phyloP scores from a whole-genome alignment of 2,797 vertebrate species.

The Strix occidentalis region DNA sequence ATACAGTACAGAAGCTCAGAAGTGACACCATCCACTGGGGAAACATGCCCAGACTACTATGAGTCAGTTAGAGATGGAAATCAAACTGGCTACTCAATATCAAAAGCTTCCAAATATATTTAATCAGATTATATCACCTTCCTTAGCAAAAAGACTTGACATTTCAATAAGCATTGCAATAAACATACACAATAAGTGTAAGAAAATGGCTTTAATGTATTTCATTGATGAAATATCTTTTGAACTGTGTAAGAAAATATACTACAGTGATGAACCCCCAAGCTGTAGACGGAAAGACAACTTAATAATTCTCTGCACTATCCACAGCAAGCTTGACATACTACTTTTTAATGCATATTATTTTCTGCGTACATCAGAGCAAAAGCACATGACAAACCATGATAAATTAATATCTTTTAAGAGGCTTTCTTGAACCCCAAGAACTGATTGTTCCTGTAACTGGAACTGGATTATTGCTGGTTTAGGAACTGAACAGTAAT shows the following conservation, averaged over 20 bases:
- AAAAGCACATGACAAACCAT: neutral
- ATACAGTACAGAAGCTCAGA: neutral
- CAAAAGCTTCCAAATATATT: neutral
- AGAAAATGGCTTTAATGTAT: neutral
- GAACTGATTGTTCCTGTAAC: neutral
- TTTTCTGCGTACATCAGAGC: conserved; percentile 23
- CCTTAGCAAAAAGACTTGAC: neutral
- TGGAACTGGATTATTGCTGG: conserved; percentile 15
- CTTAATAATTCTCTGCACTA: neutral
- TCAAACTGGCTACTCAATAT: neutral
- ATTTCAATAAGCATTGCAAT: neutral
- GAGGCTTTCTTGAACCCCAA: neutral
- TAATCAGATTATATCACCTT: neutral
- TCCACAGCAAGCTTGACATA: neutral
- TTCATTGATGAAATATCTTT: conserved; percentile 1
- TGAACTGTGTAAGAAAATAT: conserved; percentile 33
- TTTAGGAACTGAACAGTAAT: neutral
- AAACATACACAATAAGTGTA: neutral
- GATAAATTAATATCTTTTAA: conserved; percentile 1
- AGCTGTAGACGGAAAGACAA: conserved; percentile 11
- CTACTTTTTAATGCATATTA: neutral
- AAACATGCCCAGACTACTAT: neutral
- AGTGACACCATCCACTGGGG: neutral
- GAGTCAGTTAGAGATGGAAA: neutral
- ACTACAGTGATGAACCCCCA: neutral